phyloP scores from a whole-genome alignment of 2,113 vertebrate species.

The Ictalurus punctatus region DNA sequence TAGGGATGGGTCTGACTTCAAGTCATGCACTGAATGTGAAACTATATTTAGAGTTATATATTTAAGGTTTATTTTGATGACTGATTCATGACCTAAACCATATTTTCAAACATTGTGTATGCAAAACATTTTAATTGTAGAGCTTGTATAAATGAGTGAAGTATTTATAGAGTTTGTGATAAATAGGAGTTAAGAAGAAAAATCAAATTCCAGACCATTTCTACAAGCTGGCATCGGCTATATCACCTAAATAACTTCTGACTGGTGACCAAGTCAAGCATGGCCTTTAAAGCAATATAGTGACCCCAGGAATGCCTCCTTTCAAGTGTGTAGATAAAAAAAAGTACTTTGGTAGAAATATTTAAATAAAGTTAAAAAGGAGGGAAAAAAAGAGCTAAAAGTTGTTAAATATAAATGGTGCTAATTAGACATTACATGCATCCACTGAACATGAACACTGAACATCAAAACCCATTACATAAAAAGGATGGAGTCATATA shows the following conservation, averaged over 20 bases:
- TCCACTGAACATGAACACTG: conserved; percentile 63
- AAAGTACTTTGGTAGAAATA: conserved; percentile 38
- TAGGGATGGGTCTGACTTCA: background rate
- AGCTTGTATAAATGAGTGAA: background rate
- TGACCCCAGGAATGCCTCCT: conserved; percentile 23
- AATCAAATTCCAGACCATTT: conserved; percentile 7
- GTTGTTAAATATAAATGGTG: conserved; percentile 65
- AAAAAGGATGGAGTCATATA: conserved; percentile 69
- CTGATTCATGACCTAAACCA: background rate
- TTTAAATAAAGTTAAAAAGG: conserved; percentile 50
- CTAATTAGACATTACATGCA: conserved; percentile 68
- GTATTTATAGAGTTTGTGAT: background rate
- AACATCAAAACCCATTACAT: conserved; percentile 71
- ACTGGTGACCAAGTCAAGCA: conserved; percentile 2
- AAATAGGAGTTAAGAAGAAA: background rate
- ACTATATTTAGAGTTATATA: background rate
- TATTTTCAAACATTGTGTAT: background rate
- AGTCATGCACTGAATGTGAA: background rate
- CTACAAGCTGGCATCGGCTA: background rate
- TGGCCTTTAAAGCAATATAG: background rate
- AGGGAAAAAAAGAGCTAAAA: conserved; percentile 40
- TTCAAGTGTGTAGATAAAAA: conserved; percentile 40
- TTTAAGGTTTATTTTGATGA: background rate
- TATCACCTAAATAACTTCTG: background rate
- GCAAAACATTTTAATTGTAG: background rate